Base-by-base conservation (phyloP, 1,140 invertebrate species). In the Thalassaphorura encarpata region DNA sequence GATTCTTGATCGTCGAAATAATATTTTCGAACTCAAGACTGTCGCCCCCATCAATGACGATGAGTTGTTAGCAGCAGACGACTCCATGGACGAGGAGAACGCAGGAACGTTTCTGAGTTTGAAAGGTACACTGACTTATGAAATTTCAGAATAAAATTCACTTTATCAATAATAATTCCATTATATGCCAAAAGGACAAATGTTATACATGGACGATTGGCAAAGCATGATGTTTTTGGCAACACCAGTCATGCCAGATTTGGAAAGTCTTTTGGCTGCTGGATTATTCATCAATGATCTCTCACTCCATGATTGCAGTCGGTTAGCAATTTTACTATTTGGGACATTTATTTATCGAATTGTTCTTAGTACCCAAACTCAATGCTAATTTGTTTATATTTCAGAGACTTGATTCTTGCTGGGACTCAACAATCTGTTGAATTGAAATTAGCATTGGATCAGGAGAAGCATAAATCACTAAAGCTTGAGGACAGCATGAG, bases 151-250 rank as follows among this genome's bases (percentile, higher is more conserved):
- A 27, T 8, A 27, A 24, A 28, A 31, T 26, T 13, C 39, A 28
- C 5, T 33, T 23, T 41, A 26, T 41, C 8, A 27, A 24, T 16
- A 8, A 24, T 52, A 21, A 19, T 40, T 26, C 6, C 8, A 41
- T 52, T 27, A 42, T 26, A 28, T 54, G n/a, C 40, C 45, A 11
- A 54, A 67, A 87, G 91, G 92, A 66, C 92, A 97, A 79, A 97
- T 98, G 93, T 85, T 97, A 66, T 95, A 91, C 69, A 94, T 97
- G 88, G 86, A 90, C 56, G 91, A 95, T 66, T 97, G 93, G 94
- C 81, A 87, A 59, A 87, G 91, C 81, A 92, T 97, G 73, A 88
- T 96, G 78, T 97, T 94, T 69, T 75, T 97, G 21, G 92, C 88
- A 16, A 96, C 91, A 0, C 94, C 94, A 0, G 87, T 97, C 56